These are phyloP conservation scores for Spicauda simplicius DNA, from an alignment of 2,888 invertebrate species.

Conservation along the genomic window DNA sequence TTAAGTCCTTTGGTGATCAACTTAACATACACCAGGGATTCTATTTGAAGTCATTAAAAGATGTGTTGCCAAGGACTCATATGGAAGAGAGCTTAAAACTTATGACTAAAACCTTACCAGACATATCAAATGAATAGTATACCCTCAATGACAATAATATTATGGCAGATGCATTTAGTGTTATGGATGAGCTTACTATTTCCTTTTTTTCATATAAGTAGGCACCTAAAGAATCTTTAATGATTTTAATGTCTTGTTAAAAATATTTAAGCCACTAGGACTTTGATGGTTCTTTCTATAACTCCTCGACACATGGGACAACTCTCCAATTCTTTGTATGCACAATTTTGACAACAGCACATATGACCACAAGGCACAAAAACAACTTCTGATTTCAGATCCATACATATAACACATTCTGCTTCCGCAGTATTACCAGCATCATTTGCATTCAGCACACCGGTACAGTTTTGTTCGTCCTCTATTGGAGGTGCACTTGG, in stretches of 20 bases:
- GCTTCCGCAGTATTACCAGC: conserved; percentile 67
- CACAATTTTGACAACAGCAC: conserved; percentile 91
- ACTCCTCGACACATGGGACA: conserved; percentile 92
- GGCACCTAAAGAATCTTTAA: too few relatives aligned
- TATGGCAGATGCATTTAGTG: too few relatives aligned
- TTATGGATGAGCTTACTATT: too few relatives aligned
- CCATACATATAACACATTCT: conserved; percentile 95
- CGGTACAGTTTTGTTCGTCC: conserved; percentile 60
- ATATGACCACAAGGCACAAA: conserved; percentile 95
- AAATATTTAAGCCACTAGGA: conserved; percentile 80
- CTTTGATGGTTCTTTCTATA: conserved; percentile 89
- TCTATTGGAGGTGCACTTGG: conserved; percentile 60
- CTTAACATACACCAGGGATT: too few relatives aligned
- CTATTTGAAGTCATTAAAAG: too few relatives aligned
- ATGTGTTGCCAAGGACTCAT: too few relatives aligned
- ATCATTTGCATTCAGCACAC: conserved; percentile 62
- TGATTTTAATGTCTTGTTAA: neutral
- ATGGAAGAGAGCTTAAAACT: too few relatives aligned
- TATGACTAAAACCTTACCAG: too few relatives aligned
- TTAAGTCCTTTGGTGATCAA: too few relatives aligned
- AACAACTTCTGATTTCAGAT: conserved; percentile 88
- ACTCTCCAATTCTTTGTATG: conserved; percentile 80
- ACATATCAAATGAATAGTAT: too few relatives aligned
- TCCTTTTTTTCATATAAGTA: too few relatives aligned
- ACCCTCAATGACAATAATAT: too few relatives aligned